Evolutionary conservation across 2,797 vertebrate species (phyloP).

Genomic region (Eptatretus atami): DNA sequence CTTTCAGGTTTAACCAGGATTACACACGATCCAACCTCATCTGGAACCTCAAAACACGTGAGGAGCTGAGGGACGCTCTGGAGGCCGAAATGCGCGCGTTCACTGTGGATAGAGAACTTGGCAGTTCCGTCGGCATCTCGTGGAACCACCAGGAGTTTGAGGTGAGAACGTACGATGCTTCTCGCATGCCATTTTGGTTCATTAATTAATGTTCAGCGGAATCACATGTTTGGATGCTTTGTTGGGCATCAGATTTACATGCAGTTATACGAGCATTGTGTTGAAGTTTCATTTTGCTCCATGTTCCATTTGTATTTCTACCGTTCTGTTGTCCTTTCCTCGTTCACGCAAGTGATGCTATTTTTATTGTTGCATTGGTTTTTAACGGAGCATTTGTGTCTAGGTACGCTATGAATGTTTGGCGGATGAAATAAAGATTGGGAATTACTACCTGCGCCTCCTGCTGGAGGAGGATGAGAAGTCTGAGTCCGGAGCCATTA

Average conservation of each 20-base stretch:
- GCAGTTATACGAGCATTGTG: too few relatives aligned
- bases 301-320: neutral
- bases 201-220: too few relatives aligned
- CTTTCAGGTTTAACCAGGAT: conserved; percentile 53
- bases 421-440: conserved; percentile 90
- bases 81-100: conserved; percentile 89
- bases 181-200: neutral
- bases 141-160: conserved; percentile 99
- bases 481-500: conserved; percentile 63
- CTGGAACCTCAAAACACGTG: conserved; percentile 93
- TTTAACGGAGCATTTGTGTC: too few relatives aligned
- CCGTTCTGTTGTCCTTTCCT: neutral
- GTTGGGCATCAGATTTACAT: neutral
- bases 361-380: too few relatives aligned
- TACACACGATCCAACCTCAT: conserved; percentile 76
- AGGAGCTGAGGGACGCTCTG: conserved; percentile 70
- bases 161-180: conserved; percentile 14
- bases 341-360: neutral
- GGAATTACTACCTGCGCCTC: conserved; percentile 82
- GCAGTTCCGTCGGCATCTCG: conserved; percentile 55
- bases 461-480: conserved; percentile 81
- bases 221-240: neutral
- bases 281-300: too few relatives aligned
- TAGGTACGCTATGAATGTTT: conserved; percentile 94
- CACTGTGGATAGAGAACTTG: conserved; percentile 66